Percentiles rank a stretch among this genome's conserved stretches.
phyloP scores from a whole-genome alignment of 1,140 invertebrate genomes.

The Drosophila sulfurigaster region DNA sequence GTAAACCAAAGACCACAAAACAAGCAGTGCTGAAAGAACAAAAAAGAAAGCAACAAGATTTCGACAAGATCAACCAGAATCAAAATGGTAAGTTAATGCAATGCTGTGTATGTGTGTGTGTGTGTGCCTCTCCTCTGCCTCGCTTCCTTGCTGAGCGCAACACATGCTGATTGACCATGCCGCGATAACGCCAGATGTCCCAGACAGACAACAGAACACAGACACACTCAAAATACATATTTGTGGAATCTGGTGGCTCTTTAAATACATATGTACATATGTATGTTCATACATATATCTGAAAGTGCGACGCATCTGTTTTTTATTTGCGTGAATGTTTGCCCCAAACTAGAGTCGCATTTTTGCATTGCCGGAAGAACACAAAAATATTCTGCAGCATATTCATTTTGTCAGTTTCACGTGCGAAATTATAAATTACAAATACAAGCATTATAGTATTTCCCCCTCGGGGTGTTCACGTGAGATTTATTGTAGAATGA shows the following conservation, averaged over 20 bases:
- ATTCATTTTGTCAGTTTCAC: constrained; percentile 76
- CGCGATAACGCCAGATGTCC: constrained; percentile 64
- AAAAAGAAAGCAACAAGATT: constrained; percentile 10
- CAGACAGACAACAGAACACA: constrained; percentile 13
- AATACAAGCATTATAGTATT: constrained; percentile 19
- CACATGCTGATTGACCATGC: constrained; percentile 74
- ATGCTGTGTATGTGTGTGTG: constrained; percentile 4
- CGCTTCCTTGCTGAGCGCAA: constrained; percentile 41
- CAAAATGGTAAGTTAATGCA: constrained; percentile 51
- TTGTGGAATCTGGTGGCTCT: constrained; percentile 39
- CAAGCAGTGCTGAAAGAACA: not conserved
- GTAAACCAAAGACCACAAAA: constrained; percentile 6
- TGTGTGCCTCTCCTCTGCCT: not conserved
- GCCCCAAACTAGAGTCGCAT: constrained; percentile 37
- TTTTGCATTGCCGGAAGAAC: constrained; percentile 37
- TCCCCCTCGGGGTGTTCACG: constrained; percentile 14
- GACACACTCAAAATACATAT: constrained; percentile 13
- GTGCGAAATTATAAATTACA: constrained; percentile 80
- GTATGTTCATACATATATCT: not conserved
- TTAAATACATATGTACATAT: not conserved
- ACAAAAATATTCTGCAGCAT: constrained; percentile 34
- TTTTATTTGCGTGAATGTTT: constrained; percentile 70
- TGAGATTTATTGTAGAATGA: constrained; percentile 1
- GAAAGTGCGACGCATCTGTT: constrained; percentile 65
- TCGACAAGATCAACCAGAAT: not conserved